Percentiles rank a stretch among this genome's conserved stretches.
These are phyloP conservation scores for Sialia sialis DNA, from an alignment of 2,113 vertebrate genomes.

Conservation along the genomic window DNA sequence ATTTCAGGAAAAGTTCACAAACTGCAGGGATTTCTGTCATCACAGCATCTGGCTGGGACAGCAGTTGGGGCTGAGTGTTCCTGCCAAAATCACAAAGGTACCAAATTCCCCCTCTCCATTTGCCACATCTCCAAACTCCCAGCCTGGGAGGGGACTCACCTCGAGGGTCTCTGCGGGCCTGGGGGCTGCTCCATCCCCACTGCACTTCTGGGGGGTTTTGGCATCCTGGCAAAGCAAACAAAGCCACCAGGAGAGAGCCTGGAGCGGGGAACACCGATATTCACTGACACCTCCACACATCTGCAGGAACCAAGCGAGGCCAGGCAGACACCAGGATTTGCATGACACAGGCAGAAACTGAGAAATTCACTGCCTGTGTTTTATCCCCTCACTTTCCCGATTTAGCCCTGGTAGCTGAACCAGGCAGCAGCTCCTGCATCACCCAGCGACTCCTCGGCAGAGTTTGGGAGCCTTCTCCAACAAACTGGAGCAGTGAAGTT, in stretches of 20 bases:
- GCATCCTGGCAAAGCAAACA: background rate
- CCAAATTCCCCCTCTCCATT: rapidly evolving
- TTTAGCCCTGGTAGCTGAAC: background rate
- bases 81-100: background rate
- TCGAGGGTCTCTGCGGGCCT: rapidly evolving
- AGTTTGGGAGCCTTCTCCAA: background rate
- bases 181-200: background rate
- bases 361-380: background rate
- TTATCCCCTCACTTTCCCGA: background rate
- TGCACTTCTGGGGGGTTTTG: rapidly evolving
- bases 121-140: too few species aligned
- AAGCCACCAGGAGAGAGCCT: background rate
- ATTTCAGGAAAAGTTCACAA: constrained; percentile 30
- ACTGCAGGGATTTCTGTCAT: constrained; percentile 9
- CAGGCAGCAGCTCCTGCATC: background rate
- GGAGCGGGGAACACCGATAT: rapidly evolving
- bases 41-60: background rate
- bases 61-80: rapidly evolving
- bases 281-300: rapidly evolving
- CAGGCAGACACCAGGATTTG: background rate
- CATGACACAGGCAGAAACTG: background rate
- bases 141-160: background rate
- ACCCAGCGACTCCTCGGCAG: rapidly evolving
- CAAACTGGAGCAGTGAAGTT: background rate
- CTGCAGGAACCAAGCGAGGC: rapidly evolving